These are phyloP conservation scores for Tenthredo scrophulariae DNA, from an alignment of 2,888 invertebrate genomes.

Conservation along the genomic window DNA sequence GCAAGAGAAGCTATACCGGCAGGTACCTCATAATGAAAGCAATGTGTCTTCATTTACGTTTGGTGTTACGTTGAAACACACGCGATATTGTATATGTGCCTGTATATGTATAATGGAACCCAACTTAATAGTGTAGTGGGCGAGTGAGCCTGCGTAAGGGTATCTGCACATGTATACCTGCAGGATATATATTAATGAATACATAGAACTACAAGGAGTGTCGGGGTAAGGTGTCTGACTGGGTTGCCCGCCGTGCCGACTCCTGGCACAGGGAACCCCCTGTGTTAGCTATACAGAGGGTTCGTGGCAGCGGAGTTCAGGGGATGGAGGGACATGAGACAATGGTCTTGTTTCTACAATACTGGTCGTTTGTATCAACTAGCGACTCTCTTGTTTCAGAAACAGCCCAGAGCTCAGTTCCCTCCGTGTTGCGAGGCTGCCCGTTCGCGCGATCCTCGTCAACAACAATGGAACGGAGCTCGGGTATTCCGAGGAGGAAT, in stretches of 20 bases:
- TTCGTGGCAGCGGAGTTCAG: conserved; percentile 8
- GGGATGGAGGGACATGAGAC: conserved; percentile 57
- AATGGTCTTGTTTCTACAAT: conserved; percentile 66
- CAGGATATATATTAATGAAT: conserved; percentile 28
- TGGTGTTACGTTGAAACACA: conserved; percentile 70
- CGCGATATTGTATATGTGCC: neutral
- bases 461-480: conserved; percentile 26
- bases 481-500: neutral
- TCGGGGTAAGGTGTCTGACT: conserved; percentile 49
- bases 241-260: conserved; percentile 18
- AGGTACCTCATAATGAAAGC: conserved; percentile 74
- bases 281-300: neutral
- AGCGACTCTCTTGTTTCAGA: conserved; percentile 47
- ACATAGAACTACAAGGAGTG: conserved; percentile 6
- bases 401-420: conserved; percentile 28
- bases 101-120: conserved; percentile 37
- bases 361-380: conserved; percentile 67
- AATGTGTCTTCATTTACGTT: conserved; percentile 76
- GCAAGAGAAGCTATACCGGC: neutral
- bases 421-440: neutral
- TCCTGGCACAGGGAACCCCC: conserved; percentile 4
- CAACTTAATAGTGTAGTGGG: neutral
- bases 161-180: neutral
- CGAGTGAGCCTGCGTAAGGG: neutral
- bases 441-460: conserved; percentile 28